These are phyloP conservation scores for Meloidogyne chitwoodi DNA, from an alignment of 1,140 invertebrate species.

Conservation along the genomic window DNA sequence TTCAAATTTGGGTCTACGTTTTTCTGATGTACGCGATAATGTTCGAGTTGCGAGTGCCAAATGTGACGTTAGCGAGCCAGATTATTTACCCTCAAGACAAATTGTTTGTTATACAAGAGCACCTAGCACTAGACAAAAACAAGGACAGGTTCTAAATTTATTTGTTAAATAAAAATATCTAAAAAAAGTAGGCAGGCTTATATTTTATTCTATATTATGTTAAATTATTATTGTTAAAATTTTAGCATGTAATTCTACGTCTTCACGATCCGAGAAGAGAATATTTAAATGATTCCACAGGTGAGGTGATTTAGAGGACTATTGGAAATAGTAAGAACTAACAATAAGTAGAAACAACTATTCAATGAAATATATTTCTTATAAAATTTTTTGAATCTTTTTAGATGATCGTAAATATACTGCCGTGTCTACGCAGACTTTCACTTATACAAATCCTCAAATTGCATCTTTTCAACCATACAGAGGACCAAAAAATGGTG, in stretches of 20 bases:
- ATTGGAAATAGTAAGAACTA: no score
- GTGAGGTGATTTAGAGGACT: no score
- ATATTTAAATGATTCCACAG: no score
- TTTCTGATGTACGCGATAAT: constrained; percentile 82
- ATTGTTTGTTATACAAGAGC: constrained; percentile 56
- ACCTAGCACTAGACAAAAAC: constrained; percentile 48
- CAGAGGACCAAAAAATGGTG: constrained; percentile 84
- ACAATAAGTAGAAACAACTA: no score
- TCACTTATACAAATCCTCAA: constrained; percentile 51
- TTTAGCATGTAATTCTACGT: not conserved
- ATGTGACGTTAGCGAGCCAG: constrained; percentile 73
- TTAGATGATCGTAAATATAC: constrained; percentile 43
- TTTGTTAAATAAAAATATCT: no score
- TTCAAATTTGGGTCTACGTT: constrained; percentile 83
- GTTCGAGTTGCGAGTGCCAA: constrained; percentile 83
- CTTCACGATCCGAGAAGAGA: not conserved
- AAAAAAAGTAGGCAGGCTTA: no score
- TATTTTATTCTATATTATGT: no score
- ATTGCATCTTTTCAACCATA: constrained; percentile 70
- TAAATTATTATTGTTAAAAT: no score
- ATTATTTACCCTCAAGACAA: constrained; percentile 44
- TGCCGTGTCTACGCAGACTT: constrained; percentile 47
- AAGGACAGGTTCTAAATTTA: constrained; percentile 10
- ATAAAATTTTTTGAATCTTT: no score
- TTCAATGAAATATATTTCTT: no score